Conservation (phyloP, 1,140 invertebrate genomes). For the Ceratosolen solmsi region DNA sequence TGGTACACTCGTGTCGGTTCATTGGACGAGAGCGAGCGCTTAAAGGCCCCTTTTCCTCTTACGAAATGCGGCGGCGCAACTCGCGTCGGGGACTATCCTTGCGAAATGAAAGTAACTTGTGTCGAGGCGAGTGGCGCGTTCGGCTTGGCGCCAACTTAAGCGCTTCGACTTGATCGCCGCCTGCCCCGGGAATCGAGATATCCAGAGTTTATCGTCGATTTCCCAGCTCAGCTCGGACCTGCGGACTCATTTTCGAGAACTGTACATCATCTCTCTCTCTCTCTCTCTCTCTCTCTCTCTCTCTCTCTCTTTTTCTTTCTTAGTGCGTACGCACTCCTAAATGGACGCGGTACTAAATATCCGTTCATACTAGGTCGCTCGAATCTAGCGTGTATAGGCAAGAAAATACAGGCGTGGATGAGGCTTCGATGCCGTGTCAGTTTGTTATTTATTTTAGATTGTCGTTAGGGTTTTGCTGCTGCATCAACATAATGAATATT, state of each 20-base stretch:
- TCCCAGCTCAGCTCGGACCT: background rate
- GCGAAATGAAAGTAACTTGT: constrained; percentile 71
- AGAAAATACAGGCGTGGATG: no score
- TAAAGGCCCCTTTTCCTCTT: constrained; percentile 3
- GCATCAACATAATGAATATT: no score
- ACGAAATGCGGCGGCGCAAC: background rate
- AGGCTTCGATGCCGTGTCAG: no score
- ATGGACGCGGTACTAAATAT: no score
- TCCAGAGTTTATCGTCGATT: background rate
- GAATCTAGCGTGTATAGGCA: no score
- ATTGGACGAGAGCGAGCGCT: background rate
- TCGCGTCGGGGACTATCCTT: constrained; percentile 65
- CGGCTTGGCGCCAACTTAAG: background rate
- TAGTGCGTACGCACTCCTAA: no score
- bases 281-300: no score
- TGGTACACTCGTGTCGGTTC: constrained; percentile 7
- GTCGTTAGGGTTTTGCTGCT: no score
- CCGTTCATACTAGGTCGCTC: no score
- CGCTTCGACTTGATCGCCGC: background rate
- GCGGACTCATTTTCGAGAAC: background rate
- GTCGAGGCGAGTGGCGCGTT: background rate
- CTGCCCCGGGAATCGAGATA: background rate
- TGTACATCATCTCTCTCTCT: no score
- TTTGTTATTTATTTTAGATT: no score
- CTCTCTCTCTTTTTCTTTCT: no score